Base-by-base conservation (phyloP, 2,888 invertebrate genomes). In the Microctonus hyperodae region DNA sequence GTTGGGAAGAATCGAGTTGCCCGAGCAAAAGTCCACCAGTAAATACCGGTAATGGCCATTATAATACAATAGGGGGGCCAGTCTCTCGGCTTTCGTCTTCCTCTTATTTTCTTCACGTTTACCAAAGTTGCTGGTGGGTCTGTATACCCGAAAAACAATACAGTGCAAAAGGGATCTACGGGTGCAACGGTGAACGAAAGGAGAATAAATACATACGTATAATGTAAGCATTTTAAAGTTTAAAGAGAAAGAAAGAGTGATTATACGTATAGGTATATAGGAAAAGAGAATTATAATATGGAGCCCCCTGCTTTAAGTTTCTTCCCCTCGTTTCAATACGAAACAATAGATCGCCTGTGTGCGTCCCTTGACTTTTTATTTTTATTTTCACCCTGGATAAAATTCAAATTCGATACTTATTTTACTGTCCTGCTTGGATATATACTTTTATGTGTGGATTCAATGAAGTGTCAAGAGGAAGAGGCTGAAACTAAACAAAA, bases 41-140 rank as follows among this genome's bases (percentile, higher is more conserved):
- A 65, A 69, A 65, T 61, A 65, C 64, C 67, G 68, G 75, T 79
- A 79, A 80, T 78, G 78, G 76, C 74, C 76, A 81, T 81, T 81
- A 81, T 74, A 81, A 81, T 81, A 81, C 81, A 81, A 81, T 81
- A 75, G 80, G 62, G 68, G 80, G 69, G 61, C 70, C 56, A 67
- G 67, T 71, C 68, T 71, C 68, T 70, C 56, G 67, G 69, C 63
- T 64, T n/a, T 67, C 40, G 61, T 67, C 65, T 70, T 68, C 69
- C 48, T 65, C 56, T 65, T 60, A 44, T 64, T 58, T 60, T 56
- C 28, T 50, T 68, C 65, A 63, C 44, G 25, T 23, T 35, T 37
- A 16, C 37, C 6, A 51, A 37, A 57, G 56, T 62, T 28, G 37
- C 40, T 28, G 59, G 35, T 44, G 44, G 44, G 59, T 61, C 62